These are phyloP conservation scores for Pseudococcus jackbeardsleyi DNA, from an alignment of 2,888 invertebrate genomes.

Conservation along the genomic window DNA sequence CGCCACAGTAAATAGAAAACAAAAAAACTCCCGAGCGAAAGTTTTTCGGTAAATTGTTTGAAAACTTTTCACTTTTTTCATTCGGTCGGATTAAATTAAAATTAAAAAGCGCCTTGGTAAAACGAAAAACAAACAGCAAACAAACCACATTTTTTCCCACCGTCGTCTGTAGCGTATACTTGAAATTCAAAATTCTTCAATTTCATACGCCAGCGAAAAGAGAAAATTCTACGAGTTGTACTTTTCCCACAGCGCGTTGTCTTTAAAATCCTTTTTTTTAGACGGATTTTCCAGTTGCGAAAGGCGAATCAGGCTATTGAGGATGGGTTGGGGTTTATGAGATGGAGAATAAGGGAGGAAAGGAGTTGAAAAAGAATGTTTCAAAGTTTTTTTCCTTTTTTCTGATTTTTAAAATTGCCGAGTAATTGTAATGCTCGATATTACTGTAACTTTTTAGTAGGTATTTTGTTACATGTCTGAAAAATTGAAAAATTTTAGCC, in stretches of 20 bases:
- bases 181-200: slow-evolving; percentile 44
- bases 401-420: too few species aligned
- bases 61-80: slow-evolving; percentile 44
- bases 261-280: background rate
- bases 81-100: slow-evolving; percentile 4
- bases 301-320: too few species aligned
- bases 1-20: slow-evolving; percentile 35
- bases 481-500: too few species aligned
- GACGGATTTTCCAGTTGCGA: background rate
- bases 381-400: too few species aligned
- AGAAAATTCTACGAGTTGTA: background rate
- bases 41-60: slow-evolving; percentile 41
- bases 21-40: slow-evolving; percentile 11
- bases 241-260: background rate
- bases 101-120: slow-evolving; percentile 33
- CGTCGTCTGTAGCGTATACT: background rate
- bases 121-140: slow-evolving; percentile 41
- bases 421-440: too few species aligned
- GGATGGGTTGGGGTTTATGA: too few species aligned
- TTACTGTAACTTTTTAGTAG: too few species aligned
- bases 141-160: slow-evolving; percentile 46
- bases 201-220: background rate
- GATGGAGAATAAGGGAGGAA: too few species aligned
- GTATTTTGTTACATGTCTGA: too few species aligned
- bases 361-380: too few species aligned